phyloP scores from a whole-genome alignment of 2,113 vertebrate species.

The Narcine bancroftii region DNA sequence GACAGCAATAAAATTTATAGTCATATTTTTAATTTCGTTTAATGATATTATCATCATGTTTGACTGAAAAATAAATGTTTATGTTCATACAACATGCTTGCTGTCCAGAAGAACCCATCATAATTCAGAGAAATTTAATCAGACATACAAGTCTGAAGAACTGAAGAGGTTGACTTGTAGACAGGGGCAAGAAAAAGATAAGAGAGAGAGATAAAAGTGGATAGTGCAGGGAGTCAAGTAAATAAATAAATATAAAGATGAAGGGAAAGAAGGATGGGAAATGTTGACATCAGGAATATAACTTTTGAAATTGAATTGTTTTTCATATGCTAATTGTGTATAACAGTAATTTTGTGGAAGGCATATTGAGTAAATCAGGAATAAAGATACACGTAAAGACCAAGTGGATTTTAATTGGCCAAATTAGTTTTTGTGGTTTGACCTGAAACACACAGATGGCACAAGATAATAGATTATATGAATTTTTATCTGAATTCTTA shows the following conservation, averaged over 20 bases:
- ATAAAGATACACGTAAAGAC: background rate
- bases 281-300: too few relatives aligned
- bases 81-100: background rate
- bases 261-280: background rate
- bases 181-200: background rate
- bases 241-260: background rate
- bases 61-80: background rate
- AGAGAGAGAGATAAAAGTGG: background rate
- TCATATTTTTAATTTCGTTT: background rate
- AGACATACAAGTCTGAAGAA: background rate
- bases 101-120: background rate
- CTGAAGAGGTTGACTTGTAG: background rate
- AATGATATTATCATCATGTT: background rate
- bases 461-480: background rate
- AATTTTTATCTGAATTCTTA: background rate
- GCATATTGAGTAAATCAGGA: too few relatives aligned
- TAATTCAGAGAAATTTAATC: background rate
- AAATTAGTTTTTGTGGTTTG: background rate
- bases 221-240: background rate
- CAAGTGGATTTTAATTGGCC: background rate
- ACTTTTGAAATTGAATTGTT: too few relatives aligned
- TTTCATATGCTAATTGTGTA: too few relatives aligned
- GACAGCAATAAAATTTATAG: background rate
- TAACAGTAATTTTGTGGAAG: too few relatives aligned
- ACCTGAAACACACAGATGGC: background rate